Conservation (phyloP, 2,797 vertebrate genomes). For the Vespertilio murinus region DNA sequence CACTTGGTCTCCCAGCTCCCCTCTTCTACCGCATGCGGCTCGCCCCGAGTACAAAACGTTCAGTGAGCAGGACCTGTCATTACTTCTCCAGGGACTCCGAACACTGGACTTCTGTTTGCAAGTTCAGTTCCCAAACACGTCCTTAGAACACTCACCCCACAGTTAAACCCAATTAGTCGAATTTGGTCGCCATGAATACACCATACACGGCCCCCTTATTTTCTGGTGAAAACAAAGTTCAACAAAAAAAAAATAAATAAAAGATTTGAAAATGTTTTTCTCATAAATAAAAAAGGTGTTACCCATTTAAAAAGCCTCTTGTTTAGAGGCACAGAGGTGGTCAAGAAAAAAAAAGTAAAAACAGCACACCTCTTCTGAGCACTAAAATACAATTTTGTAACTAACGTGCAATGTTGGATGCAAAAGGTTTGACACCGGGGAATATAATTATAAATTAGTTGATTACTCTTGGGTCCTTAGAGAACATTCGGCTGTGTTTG, state of each 20-base stretch:
- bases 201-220: background rate
- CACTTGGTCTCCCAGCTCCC: background rate
- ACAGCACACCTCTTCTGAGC: background rate
- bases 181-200: conserved; percentile 59
- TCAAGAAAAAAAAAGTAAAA: background rate
- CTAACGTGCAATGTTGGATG: conserved; percentile 6
- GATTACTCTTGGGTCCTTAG: background rate
- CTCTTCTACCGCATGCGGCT: background rate
- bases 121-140: conserved; percentile 60
- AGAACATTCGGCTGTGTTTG: conserved; percentile 13
- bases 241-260: conserved; percentile 52
- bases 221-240: conserved; percentile 64
- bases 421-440: background rate
- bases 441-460: conserved; percentile 49
- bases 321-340: conserved; percentile 42
- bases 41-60: background rate
- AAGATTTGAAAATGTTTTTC: conserved; percentile 58
- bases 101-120: conserved; percentile 72
- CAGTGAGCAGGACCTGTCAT: background rate
- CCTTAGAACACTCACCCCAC: conserved; percentile 58
- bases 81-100: conserved; percentile 59
- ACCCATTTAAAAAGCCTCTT: conserved; percentile 50
- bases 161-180: conserved; percentile 57
- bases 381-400: conserved; percentile 16
- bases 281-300: conserved; percentile 61